Base-by-base conservation (phyloP, 2,888 invertebrate species). In the Dinocampus coccinellae region DNA sequence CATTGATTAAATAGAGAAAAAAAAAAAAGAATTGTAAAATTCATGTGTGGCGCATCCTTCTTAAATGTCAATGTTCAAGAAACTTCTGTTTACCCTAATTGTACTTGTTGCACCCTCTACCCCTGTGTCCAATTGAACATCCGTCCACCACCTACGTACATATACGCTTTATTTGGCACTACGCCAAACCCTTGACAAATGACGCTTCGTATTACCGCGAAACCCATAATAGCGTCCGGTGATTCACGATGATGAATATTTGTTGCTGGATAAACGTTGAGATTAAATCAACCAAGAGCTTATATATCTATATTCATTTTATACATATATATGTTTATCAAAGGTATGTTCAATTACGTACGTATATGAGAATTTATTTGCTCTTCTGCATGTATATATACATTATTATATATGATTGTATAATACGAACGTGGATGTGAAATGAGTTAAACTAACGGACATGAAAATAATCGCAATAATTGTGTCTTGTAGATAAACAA, bases 21-120 rank as follows among this genome's bases (percentile, higher is more conserved):
- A 47, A 10, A 20, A 63, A 16, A n/a, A 4, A n/a, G 13, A 29
- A 20, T 16, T 20, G 24, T 29, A 29, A 4, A 3, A 3, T 4
- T 29, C 3, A 29, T 29, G 61, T 47, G n/a, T 7, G n/a, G 47
- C 47, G 16, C 47, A n/a, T 16, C 42, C 33, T n/a, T 36, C 36
- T 61, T 7, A 29, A 47, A 62, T 66, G 71, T 66, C 71, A 66
- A 39, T 67, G 78, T 78, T 75, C 78, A 79, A 78, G 80, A 80
- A 77, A 81, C 77, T 78, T 77, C 77, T 71, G 74, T 77, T 79
- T 76, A 78, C 76, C 81, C 80, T 81, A 80, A 81, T 83, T 82
- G 79, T 80, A 83, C 82, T 83, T 83, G 82, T 83, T 83, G 82
- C 82, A 76, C 78, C 78, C 70, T 65, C 42, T 42, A 36, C 52